Evolutionary conservation across 2,797 vertebrate genomes (phyloP).

Genomic region (Sebastes nivosus): DNA sequence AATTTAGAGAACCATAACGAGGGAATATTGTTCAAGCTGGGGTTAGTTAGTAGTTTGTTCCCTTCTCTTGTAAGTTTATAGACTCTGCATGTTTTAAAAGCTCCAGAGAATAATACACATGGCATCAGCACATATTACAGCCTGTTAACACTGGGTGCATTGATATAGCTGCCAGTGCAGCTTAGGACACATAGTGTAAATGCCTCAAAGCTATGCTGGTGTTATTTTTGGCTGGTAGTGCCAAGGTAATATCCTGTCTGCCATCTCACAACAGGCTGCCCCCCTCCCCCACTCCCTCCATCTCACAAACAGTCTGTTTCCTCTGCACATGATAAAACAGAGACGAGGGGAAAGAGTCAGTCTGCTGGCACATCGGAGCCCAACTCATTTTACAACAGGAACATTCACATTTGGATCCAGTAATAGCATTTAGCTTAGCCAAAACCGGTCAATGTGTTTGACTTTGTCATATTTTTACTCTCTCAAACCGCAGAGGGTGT

Average conservation of each 20-base stretch:
- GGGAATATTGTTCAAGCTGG: not conserved
- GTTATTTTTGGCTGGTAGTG: conserved; percentile 55
- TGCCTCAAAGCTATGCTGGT: conserved; percentile 33
- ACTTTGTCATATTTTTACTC: not conserved
- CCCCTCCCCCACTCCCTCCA: not conserved
- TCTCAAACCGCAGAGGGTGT: not conserved
- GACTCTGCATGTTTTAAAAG: not conserved
- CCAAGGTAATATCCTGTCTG: conserved; percentile 68
- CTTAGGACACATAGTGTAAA: conserved; percentile 47
- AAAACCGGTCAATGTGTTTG: not conserved
- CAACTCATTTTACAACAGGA: conserved; percentile 8
- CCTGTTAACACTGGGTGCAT: conserved; percentile 19
- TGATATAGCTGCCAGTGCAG: conserved; percentile 40
- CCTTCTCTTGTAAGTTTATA: not conserved
- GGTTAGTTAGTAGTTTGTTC: not conserved
- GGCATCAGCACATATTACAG: not conserved
- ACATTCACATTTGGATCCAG: conserved; percentile 19
- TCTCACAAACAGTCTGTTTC: conserved; percentile 15
- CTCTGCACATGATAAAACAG: conserved; percentile 23
- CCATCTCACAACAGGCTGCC: conserved; percentile 20
- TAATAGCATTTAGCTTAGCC: conserved; percentile 3
- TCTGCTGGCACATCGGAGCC: not conserved
- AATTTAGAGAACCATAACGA: not conserved
- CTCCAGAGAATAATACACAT: not conserved
- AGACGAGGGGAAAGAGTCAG: not conserved